phyloP scores from a whole-genome alignment of 1,140 invertebrate genomes.

The Conus betulinus region DNA sequence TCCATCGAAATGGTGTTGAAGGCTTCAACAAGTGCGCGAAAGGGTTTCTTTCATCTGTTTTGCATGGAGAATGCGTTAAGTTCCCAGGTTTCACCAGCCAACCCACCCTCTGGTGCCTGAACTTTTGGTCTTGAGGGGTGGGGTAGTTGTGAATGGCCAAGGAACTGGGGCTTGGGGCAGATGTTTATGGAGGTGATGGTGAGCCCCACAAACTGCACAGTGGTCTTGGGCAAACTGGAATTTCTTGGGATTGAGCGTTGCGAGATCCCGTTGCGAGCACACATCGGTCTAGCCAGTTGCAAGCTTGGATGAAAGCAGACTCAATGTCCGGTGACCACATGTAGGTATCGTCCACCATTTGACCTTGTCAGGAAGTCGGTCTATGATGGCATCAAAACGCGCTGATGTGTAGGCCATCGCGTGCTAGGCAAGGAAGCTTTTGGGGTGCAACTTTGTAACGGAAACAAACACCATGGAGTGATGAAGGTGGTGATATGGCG shows the following conservation, averaged over 20 bases:
- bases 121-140: too few species aligned
- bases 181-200: slow-evolving; percentile 26
- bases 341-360: slow-evolving; percentile 49
- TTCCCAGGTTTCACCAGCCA: slow-evolving; percentile 57
- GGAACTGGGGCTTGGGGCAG: too few species aligned
- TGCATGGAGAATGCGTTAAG: slow-evolving; percentile 49
- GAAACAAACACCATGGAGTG: background rate
- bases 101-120: slow-evolving; percentile 57
- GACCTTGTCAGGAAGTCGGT: slow-evolving; percentile 34
- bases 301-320: slow-evolving; percentile 45
- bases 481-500: too few species aligned
- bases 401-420: too few species aligned
- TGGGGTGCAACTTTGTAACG: background rate
- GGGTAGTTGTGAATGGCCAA: too few species aligned
- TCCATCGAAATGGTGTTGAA: slow-evolving; percentile 39
- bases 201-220: too few species aligned
- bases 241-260: slow-evolving; percentile 66
- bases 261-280: slow-evolving; percentile 50
- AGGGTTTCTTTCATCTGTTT: slow-evolving; percentile 45
- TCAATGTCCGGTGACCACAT: slow-evolving; percentile 44
- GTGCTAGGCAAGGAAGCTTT: too few species aligned
- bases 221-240: slow-evolving; percentile 53
- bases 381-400: slow-evolving; percentile 8
- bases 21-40: slow-evolving; percentile 48
- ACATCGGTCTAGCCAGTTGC: slow-evolving; percentile 52